These are phyloP conservation scores for Tragelaphus imberbis DNA, from an alignment of 2,113 vertebrate species.

Conservation along the genomic window DNA sequence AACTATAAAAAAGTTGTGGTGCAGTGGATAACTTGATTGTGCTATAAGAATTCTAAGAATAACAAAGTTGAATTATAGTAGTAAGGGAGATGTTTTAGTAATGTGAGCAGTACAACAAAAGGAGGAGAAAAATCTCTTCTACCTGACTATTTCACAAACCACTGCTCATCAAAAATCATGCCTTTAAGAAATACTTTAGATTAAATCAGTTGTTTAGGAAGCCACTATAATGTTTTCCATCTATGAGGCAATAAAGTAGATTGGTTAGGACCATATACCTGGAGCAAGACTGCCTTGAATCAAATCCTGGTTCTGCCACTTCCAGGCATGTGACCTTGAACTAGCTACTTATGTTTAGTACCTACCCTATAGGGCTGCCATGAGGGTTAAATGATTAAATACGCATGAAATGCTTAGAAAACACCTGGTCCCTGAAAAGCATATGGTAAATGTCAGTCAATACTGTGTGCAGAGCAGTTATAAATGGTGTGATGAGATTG, in stretches of 20 bases:
- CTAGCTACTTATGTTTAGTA: neutral
- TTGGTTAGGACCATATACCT: neutral
- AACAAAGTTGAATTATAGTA: neutral
- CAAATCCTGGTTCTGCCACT: neutral
- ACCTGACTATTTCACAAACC: neutral
- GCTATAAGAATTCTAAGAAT: neutral
- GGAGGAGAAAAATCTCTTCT: neutral
- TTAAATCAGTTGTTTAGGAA: neutral
- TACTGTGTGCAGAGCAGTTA: neutral
- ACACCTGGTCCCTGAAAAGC: neutral
- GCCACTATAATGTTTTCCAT: neutral
- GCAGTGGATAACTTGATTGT: neutral
- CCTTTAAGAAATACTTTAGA: slow-evolving; percentile 6
- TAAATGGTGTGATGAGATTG: neutral
- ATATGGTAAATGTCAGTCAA: neutral
- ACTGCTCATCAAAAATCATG: neutral
- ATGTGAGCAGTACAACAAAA: neutral
- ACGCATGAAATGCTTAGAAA: neutral
- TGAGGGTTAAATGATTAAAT: neutral
- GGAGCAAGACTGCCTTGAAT: neutral
- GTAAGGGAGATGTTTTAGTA: neutral
- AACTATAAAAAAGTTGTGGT: neutral
- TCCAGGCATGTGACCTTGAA: neutral
- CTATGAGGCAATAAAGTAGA: neutral
- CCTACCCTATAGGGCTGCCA: neutral